Evolutionary conservation across 2,113 vertebrate genomes (phyloP), one percentile per base, ranked within the genome.

Genomic region (Triplophysa dalaica): DNA sequence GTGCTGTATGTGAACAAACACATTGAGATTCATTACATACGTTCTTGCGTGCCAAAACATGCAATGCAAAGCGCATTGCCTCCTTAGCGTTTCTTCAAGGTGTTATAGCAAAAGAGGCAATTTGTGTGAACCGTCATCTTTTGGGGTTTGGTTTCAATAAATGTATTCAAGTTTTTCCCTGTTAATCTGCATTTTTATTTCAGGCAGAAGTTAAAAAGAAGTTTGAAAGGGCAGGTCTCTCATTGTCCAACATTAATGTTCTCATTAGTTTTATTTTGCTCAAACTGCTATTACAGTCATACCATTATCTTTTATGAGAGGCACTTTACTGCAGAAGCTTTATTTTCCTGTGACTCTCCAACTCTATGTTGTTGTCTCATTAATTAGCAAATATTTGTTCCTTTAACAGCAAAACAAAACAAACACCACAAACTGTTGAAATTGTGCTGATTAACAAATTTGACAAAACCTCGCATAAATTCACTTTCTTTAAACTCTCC

Each of bases 351-450:
- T 60, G 70, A 33, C 70, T 58, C 52, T 73, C 43, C 54, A 73
- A 9, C 41, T 12, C 29, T 60, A n/a, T 60, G 22, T 73, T 60
- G 33, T 60, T 41, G 33, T 73, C 70, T 60, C 29, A 38, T 43
- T 73, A 73, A 73, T 60, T 60, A 33, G 54, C 54, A 60, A 60
- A 73, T 73, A 73, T 43, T 73, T 60, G 54, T 41, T 60, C 54
- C 60, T 73, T 73, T 60, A 60, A 73, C 22, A 60, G 54, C 38
- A 60, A 9, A 54, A 24, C 54, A 17, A 56, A 56, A 56, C 68
- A 22, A 73, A 60, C n/a, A 8, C 52, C 22, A 38, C 58, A 38
- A 73, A 58, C 70, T 10, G 33, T 33, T 24, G 33, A 17, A 60
- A 60, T 73, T n/a, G 11, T 73, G 70, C 13, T 73, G 70, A 16